Conservation (phyloP, 2,797 vertebrate species). For the Triplophysa bombifrons region DNA sequence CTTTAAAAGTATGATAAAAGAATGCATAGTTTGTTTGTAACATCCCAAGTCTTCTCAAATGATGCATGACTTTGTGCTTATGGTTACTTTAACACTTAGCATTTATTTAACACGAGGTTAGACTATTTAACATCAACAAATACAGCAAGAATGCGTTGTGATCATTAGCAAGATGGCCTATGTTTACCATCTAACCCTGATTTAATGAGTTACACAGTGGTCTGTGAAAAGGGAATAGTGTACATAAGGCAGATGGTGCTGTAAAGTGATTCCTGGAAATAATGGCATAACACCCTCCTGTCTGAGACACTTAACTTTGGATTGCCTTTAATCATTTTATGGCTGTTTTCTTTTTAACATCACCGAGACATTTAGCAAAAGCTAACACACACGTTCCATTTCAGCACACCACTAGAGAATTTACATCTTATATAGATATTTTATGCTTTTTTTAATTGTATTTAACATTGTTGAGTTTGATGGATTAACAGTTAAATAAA, state of each 20-base stretch:
- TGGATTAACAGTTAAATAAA: no score
- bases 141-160: constrained; percentile 55
- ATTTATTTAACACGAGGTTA: not conserved
- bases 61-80: no score
- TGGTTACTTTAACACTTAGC: not conserved
- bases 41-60: no score
- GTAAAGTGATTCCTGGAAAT: constrained; percentile 27
- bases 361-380: not conserved
- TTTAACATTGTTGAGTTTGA: no score
- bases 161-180: constrained; percentile 44
- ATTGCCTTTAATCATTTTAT: not conserved
- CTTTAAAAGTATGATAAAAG: no score
- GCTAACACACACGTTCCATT: not conserved
- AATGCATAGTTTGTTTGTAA: no score
- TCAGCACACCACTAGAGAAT: not conserved
- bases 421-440: no score
- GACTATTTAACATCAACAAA: constrained; percentile 10
- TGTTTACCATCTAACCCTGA: constrained; percentile 39
- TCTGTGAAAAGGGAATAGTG: constrained; percentile 48
- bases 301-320: constrained; percentile 9
- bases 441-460: no score
- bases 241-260: constrained; percentile 26
- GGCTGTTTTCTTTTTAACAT: not conserved
- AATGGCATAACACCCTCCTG: constrained; percentile 34
- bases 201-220: constrained; percentile 67